phyloP scores from a whole-genome alignment of 2,113 vertebrate genomes.

The Pica pica region DNA sequence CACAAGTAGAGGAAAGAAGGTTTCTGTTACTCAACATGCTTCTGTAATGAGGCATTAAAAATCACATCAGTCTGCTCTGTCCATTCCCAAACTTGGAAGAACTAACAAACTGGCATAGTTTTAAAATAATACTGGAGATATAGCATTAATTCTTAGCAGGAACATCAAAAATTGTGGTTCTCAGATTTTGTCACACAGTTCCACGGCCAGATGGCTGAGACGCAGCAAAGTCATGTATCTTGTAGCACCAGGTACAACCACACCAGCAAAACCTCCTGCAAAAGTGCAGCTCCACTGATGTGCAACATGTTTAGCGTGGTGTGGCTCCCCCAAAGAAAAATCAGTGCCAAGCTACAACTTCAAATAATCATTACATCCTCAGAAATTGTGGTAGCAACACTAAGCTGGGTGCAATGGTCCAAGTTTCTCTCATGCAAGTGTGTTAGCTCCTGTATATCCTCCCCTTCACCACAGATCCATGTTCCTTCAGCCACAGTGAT shows the following conservation, averaged over 20 bases:
- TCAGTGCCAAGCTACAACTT: not conserved
- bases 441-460: not conserved
- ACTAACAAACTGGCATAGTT: not conserved
- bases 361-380: not conserved
- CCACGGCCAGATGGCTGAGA: not conserved
- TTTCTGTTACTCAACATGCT: not conserved
- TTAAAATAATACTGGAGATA: not conserved
- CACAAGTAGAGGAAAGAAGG: not conserved
- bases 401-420: not conserved
- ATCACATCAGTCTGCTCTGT: not conserved
- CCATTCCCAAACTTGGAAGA: not conserved
- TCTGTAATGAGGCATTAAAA: not conserved
- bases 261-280: not conserved
- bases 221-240: not conserved
- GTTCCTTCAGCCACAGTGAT: not conserved
- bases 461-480: rapidly evolving
- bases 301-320: not conserved
- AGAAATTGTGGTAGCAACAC: not conserved
- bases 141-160: not conserved
- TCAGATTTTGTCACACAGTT: not conserved
- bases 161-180: not conserved
- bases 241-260: not conserved
- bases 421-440: not conserved
- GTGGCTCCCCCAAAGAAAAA: not conserved
- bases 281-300: not conserved